These are phyloP conservation scores for Leptoteleia sp. DNA, from an alignment of 1,140 invertebrate species.

Conservation along the genomic window DNA sequence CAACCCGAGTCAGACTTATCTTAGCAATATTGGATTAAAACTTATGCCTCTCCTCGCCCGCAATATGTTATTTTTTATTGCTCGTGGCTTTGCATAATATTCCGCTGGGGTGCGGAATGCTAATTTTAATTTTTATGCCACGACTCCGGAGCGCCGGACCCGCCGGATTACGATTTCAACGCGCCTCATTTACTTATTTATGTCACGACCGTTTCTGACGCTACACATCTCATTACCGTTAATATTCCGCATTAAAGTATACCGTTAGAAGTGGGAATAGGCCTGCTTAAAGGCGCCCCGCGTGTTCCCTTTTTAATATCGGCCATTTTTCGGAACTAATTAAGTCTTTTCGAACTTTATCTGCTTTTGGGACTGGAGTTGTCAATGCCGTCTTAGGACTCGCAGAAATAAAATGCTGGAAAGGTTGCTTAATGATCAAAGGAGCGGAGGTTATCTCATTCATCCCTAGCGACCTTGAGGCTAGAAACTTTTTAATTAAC, in stretches of 20 bases:
- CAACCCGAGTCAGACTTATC: conserved; percentile 76
- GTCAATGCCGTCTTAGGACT: conserved; percentile 8
- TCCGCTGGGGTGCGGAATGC: conserved; percentile 74
- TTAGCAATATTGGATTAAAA: conserved; percentile 82
- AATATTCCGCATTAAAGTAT: conserved; percentile 59
- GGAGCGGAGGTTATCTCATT: neutral
- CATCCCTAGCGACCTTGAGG: too few species aligned
- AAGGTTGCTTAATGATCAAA: neutral
- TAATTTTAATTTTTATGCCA: conserved; percentile 81
- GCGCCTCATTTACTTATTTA: conserved; percentile 76
- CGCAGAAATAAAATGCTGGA: conserved; percentile 8
- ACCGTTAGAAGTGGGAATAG: conserved; percentile 45
- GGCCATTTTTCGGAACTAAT: conserved; percentile 55
- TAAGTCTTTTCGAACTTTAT: conserved; percentile 49
- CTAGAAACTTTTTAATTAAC: too few species aligned
- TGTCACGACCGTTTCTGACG: conserved; percentile 63
- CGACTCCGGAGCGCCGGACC: conserved; percentile 50
- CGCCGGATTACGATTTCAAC: conserved; percentile 76
- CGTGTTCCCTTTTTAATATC: too few species aligned
- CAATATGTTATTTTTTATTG: conserved; percentile 83
- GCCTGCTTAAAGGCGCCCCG: conserved; percentile 31
- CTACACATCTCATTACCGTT: conserved; percentile 65
- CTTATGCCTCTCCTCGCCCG: conserved; percentile 78
- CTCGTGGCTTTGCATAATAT: conserved; percentile 82
- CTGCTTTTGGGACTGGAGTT: conserved; percentile 11